phyloP scores from a whole-genome alignment of 2,888 invertebrate genomes.

The Cheilosia scutellata region DNA sequence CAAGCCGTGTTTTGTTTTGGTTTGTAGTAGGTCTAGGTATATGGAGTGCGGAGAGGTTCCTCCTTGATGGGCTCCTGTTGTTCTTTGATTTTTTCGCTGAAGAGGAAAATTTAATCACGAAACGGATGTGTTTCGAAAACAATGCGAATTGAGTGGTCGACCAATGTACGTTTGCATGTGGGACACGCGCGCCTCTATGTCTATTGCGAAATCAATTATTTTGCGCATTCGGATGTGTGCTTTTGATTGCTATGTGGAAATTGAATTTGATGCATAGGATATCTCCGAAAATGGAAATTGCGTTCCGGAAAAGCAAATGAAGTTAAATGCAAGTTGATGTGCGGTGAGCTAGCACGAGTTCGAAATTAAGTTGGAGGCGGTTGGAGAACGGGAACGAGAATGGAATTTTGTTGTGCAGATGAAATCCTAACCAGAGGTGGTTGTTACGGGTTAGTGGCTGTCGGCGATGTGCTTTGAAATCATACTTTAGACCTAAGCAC shows the following conservation, averaged over 20 bases:
- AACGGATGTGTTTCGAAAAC: constrained; percentile 9
- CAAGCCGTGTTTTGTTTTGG: background rate
- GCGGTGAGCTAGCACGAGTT: too few relatives aligned
- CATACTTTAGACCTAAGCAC: too few relatives aligned
- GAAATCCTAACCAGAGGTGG: too few relatives aligned
- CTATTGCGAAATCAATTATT: background rate
- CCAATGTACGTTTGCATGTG: background rate
- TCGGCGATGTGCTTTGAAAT: too few relatives aligned
- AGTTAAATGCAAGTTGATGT: background rate
- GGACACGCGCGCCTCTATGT: background rate
- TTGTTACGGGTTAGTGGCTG: too few relatives aligned
- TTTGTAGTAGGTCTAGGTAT: background rate
- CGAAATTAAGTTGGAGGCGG: too few relatives aligned
- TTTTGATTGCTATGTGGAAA: constrained; percentile 6
- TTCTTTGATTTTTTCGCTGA: constrained; percentile 15
- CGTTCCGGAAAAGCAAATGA: background rate
- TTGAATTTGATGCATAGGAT: constrained; percentile 7
- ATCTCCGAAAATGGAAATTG: background rate
- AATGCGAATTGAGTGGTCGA: constrained; percentile 19
- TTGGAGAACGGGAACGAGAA: too few relatives aligned
- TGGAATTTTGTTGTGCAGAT: too few relatives aligned
- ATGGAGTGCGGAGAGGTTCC: background rate
- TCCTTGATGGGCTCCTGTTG: background rate
- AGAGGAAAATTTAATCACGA: constrained; percentile 9
- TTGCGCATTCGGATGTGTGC: constrained; percentile 5